A percentile compares a stretch with the other conserved stretches of the same genome.
These are phyloP conservation scores for Microtus montanus DNA, from an alignment of 2,113 vertebrate genomes.

Conservation along the genomic window DNA sequence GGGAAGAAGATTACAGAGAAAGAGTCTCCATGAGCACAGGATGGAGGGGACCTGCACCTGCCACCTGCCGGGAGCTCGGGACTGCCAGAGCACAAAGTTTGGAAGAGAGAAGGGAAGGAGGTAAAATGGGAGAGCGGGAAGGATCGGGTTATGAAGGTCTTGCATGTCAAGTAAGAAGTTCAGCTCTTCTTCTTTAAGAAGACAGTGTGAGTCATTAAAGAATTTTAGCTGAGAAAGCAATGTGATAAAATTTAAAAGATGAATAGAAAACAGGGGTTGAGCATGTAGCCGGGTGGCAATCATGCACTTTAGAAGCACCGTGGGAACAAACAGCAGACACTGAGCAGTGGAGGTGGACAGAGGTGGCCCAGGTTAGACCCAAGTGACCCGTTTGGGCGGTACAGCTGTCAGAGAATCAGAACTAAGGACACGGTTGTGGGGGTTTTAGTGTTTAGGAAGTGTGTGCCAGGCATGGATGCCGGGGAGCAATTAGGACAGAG, in stretches of 20 bases:
- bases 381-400: neutral
- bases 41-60: neutral
- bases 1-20: neutral
- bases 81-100: neutral
- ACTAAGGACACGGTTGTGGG: neutral
- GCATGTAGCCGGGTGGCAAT: neutral
- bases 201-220: neutral
- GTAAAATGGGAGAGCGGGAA: neutral
- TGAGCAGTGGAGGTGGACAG: neutral
- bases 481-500: neutral
- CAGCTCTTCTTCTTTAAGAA: neutral
- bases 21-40: neutral
- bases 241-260: neutral
- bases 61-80: neutral
- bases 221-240: neutral
- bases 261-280: neutral
- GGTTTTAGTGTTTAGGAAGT: neutral
- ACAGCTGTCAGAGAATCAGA: neutral
- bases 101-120: neutral
- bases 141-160: neutral
- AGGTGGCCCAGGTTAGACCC: neutral
- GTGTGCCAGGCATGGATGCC: rapidly evolving
- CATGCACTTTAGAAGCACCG: neutral
- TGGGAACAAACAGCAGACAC: neutral
- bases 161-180: neutral